Evolutionary conservation across 2,113 vertebrate genomes (phyloP), one percentile per base, ranked within the genome.

Genomic region (Lates calcarifer): DNA sequence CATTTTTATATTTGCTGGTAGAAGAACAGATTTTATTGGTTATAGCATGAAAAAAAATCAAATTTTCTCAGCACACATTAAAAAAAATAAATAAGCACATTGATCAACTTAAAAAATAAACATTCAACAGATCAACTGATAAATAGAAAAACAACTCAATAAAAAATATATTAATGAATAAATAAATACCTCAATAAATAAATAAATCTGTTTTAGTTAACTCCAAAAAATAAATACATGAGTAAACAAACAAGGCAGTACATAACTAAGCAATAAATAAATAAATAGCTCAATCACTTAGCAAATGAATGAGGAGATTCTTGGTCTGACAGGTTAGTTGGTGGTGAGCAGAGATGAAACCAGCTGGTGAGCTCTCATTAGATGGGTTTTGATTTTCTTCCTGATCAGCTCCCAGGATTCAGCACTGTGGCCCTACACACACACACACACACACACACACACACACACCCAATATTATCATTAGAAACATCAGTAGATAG

Each of bases 361-460:
- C 85, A 90, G 90, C 72, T 14, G 69, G 31, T 90, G 74, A 26
- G 73, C 61, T 77, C 63, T 81, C 6, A 33, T 60, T 8, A 94
- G 81, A 24, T 92, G 80, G 20, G 1, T 45, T 47, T 28, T 37
- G 15, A 90, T 60, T 60, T 93, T 64, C n/a, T 13, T 73, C 62
- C 92, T 64, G 91, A 93, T 84, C 77, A 90, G 55, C 82, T 94
- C 91, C 94, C 93, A 95, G 61, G 86, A 79, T 53, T 84, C 64
- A 56, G 74, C 72, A 41, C 88, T 88, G 66, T 88, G 63, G 12
- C 33, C 69, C 93, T 95, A 4, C 66, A 87, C 22, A 82, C 24
- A 87, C 3, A 57, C n/a, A n/a, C n/a, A n/a, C n/a, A n/a, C n/a
- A n/a, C n/a, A n/a, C n/a, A n/a, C n/a, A n/a, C n/a, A n/a, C n/a